These are phyloP conservation scores for Octomys mimax DNA, from an alignment of 2,797 vertebrate genomes.

Conservation along the genomic window DNA sequence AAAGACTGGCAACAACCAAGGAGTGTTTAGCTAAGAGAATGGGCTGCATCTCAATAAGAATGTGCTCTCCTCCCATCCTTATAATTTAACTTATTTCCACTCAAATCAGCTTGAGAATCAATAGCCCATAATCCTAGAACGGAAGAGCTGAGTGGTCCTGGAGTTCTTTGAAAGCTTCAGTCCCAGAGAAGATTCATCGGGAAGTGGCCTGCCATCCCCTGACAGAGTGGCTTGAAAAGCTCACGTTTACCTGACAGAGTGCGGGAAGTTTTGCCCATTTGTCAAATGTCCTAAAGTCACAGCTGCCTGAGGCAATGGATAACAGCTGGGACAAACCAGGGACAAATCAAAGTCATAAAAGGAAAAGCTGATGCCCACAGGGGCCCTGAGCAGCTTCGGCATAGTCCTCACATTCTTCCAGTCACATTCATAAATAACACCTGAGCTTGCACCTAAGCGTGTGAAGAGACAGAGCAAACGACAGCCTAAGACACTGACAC, in stretches of 20 bases:
- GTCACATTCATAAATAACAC: neutral
- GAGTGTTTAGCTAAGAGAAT: neutral
- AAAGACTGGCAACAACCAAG: neutral
- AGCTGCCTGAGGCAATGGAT: neutral
- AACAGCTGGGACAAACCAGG: neutral
- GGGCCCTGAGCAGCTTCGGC: neutral
- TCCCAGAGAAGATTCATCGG: neutral
- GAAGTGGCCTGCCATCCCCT: neutral
- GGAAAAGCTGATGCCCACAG: neutral
- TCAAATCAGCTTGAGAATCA: neutral
- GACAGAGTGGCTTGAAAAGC: neutral
- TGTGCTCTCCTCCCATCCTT: neutral
- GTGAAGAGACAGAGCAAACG: neutral
- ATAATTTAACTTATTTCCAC: neutral
- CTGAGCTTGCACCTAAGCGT: neutral
- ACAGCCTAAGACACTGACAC: neutral
- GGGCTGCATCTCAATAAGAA: no score
- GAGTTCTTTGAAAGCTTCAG: neutral
- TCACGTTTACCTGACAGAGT: neutral
- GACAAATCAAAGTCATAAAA: neutral
- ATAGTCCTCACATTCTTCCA: neutral
- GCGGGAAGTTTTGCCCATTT: neutral
- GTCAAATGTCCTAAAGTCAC: neutral
- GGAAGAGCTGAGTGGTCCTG: neutral
- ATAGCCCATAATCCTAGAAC: neutral